These are phyloP conservation scores for Drosophila paracracens DNA, from an alignment of 2,888 invertebrate species.

Conservation along the genomic window DNA sequence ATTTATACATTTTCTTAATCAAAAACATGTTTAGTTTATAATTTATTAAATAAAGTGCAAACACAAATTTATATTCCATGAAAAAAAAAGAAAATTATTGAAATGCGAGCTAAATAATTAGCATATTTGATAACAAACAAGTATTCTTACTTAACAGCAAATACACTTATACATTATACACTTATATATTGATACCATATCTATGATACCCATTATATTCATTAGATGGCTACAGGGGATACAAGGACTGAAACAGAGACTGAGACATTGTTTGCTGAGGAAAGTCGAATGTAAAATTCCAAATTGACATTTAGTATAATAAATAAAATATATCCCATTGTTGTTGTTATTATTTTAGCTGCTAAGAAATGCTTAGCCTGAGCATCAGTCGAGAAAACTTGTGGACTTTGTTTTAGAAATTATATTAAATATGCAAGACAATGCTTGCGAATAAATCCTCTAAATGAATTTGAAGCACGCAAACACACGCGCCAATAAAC, in stretches of 20 bases:
- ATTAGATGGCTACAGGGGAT: conserved; percentile 29
- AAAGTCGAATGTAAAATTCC: conserved; percentile 69
- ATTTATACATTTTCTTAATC: background rate
- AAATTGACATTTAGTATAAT: conserved; percentile 82
- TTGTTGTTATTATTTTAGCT: conserved; percentile 23
- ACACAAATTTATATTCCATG: background rate
- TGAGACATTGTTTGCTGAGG: conserved; percentile 31
- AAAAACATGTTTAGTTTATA: background rate
- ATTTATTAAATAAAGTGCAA: background rate
- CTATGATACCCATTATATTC: conserved; percentile 3
- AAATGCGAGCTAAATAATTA: background rate
- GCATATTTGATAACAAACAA: background rate
- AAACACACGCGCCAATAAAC: conserved; percentile 74
- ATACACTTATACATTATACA: background rate
- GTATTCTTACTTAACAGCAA: background rate
- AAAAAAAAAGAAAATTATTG: background rate
- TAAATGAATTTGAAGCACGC: conserved; percentile 83
- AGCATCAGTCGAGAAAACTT: conserved; percentile 9
- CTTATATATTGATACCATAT: background rate
- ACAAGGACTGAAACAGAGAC: conserved; percentile 13
- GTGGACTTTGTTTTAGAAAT: conserved; percentile 65
- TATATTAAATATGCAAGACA: conserved; percentile 80
- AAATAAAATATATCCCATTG: conserved; percentile 62
- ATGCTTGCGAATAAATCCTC: conserved; percentile 76
- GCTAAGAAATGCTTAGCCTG: conserved; percentile 26